A percentile compares a stretch with the other conserved stretches of the same genome.
Evolutionary conservation across 2,113 vertebrate species (phyloP).

Genomic region (Thryonomys swinderianus): DNA sequence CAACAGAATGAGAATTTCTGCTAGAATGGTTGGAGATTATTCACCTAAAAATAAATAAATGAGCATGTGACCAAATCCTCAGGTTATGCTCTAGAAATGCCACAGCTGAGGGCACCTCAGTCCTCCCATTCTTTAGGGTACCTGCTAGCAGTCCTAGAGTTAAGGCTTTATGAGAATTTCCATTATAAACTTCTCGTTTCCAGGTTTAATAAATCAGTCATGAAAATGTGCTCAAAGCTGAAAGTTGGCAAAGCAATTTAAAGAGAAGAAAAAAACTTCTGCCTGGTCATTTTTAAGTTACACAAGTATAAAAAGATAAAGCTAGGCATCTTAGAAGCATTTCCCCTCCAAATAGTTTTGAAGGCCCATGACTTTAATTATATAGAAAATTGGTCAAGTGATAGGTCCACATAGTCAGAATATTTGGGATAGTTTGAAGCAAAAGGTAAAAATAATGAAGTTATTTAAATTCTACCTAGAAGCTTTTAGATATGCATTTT

Average conservation of each 20-base stretch:
- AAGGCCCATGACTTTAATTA: conserved; percentile 71
- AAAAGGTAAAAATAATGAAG: conserved; percentile 73
- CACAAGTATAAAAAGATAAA: conserved; percentile 67
- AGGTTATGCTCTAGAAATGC: conserved; percentile 52
- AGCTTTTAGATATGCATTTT: conserved; percentile 48
- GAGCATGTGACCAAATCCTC: conserved; percentile 21
- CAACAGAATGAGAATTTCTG: conserved; percentile 65
- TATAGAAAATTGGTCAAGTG: conserved; percentile 59
- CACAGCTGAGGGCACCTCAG: neutral
- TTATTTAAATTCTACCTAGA: conserved; percentile 74
- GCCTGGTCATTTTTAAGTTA: conserved; percentile 79
- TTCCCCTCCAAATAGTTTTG: conserved; percentile 57
- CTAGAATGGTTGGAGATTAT: conserved; percentile 48
- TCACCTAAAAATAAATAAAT: conserved; percentile 70
- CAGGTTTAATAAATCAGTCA: conserved; percentile 80
- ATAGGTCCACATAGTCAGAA: conserved; percentile 41
- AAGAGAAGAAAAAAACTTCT: conserved; percentile 67
- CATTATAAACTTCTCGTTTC: conserved; percentile 75
- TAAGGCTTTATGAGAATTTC: conserved; percentile 76
- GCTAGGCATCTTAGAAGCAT: neutral
- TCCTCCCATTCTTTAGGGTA: conserved; percentile 41
- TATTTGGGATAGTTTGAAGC: conserved; percentile 61
- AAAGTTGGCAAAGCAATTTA: conserved; percentile 83
- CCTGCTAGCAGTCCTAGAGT: conserved; percentile 53
- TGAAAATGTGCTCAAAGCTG: conserved; percentile 81